phyloP scores from a whole-genome alignment of 2,888 invertebrate genomes.

The Meliscaeva auricollis region DNA sequence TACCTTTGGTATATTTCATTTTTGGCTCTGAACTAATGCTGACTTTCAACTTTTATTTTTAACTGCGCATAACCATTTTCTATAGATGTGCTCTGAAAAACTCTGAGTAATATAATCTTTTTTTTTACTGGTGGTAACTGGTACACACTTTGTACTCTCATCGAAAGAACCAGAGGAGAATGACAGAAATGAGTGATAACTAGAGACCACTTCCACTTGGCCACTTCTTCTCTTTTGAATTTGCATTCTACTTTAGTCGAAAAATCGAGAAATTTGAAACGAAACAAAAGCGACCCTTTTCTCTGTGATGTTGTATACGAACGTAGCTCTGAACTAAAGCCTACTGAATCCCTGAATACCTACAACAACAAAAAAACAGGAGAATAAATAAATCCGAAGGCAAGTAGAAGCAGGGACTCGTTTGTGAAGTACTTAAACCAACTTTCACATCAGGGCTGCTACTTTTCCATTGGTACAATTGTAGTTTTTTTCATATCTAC shows the following conservation, averaged over 20 bases:
- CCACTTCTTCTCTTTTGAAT: slow-evolving; percentile 7
- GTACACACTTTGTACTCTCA: neutral
- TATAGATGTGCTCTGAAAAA: neutral
- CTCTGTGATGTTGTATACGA: neutral
- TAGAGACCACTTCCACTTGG: slow-evolving; percentile 4
- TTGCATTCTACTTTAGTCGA: neutral
- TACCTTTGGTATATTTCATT: too few species aligned
- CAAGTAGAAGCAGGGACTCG: slow-evolving; percentile 10
- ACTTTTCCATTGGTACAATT: neutral
- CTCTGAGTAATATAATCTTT: slow-evolving; percentile 26
- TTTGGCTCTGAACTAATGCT: neutral
- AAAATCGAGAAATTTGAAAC: slow-evolving; percentile 17
- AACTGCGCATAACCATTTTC: slow-evolving; percentile 37
- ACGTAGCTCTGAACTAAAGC: neutral
- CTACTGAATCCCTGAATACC: neutral
- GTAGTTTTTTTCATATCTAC: too few species aligned
- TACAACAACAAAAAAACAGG: neutral
- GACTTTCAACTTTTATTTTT: neutral
- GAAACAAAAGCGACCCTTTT: slow-evolving; percentile 18
- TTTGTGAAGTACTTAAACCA: neutral
- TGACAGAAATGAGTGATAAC: slow-evolving; percentile 25
- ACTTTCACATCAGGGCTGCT: neutral
- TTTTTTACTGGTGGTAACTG: neutral
- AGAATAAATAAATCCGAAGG: neutral
- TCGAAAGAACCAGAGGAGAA: slow-evolving; percentile 15